These are phyloP conservation scores for Mus minutoides DNA, from an alignment of 2,797 vertebrate genomes.

Conservation along the genomic window DNA sequence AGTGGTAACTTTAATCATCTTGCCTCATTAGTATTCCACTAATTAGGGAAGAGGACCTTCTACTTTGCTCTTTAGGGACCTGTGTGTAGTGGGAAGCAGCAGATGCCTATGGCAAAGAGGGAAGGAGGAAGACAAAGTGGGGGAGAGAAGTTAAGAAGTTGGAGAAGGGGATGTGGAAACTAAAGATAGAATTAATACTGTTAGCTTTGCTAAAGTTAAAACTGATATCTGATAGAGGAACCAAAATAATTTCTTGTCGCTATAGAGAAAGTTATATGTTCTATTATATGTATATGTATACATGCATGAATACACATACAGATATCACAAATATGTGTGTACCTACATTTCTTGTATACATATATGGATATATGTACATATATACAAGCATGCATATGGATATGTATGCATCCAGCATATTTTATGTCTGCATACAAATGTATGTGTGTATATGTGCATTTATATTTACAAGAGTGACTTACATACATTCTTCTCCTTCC, in stretches of 20 bases:
- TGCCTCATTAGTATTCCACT: not conserved
- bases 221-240: slow-evolving; percentile 11
- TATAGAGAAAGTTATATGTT: not conserved
- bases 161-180: not conserved
- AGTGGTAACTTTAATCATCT: not conserved
- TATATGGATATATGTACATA: too few species aligned
- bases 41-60: not conserved
- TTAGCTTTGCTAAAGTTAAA: slow-evolving; percentile 3
- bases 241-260: slow-evolving; percentile 25
- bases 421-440: not conserved
- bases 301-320: not conserved
- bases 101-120: not conserved
- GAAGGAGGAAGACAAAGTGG: not conserved
- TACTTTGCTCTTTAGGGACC: not conserved
- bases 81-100: not conserved
- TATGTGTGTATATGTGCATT: not conserved
- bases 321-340: not conserved
- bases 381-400: not conserved
- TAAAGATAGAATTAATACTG: not conserved
- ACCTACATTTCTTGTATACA: not conserved
- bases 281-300: not conserved
- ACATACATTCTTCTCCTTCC: not conserved
- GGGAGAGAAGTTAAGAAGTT: not conserved
- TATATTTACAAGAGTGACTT: not conserved
- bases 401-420: not conserved